Conservation (phyloP, 2,797 vertebrate species). For the Momotus momota region DNA sequence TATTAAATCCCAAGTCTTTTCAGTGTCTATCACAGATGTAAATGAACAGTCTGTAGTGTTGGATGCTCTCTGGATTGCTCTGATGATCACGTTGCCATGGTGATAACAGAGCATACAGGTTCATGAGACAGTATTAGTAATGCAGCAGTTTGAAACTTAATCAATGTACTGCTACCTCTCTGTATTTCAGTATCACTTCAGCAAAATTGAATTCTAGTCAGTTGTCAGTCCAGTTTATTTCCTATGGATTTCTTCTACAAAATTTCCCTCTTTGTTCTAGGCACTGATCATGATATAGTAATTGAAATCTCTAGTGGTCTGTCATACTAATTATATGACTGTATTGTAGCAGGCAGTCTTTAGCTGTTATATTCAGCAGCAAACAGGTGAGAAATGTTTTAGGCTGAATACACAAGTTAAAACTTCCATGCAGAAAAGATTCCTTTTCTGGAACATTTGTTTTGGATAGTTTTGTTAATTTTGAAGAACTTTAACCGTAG, state of each 20-base stretch:
- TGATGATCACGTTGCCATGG: conserved; percentile 78
- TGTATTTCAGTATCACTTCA: conserved; percentile 77
- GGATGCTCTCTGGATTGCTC: conserved; percentile 56
- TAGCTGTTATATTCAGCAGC: conserved; percentile 30
- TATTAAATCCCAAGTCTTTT: conserved; percentile 62
- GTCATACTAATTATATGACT: conserved; percentile 66
- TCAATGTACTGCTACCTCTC: conserved; percentile 68
- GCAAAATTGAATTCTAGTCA: conserved; percentile 80
- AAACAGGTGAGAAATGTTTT: conserved; percentile 56
- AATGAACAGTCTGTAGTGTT: conserved; percentile 64
- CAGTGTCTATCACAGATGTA: conserved; percentile 70
- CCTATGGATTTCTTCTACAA: conserved; percentile 68
- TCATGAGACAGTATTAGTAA: conserved; percentile 75
- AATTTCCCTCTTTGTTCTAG: conserved; percentile 75
- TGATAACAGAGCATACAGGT: conserved; percentile 69
- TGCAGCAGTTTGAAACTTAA: conserved; percentile 75
- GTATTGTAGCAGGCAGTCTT: conserved; percentile 57
- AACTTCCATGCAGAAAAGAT: conserved; percentile 25
- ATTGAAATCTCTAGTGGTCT: conserved; percentile 75
- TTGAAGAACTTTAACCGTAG: neutral
- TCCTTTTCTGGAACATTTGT: neutral
- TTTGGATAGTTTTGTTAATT: neutral
- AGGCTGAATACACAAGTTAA: conserved; percentile 1
- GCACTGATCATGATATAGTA: conserved; percentile 68
- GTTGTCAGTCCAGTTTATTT: conserved; percentile 78